Evolutionary conservation across 2,113 vertebrate species (phyloP), one percentile per base, ranked within the genome.

Genomic region (Oostethus manadensis): DNA sequence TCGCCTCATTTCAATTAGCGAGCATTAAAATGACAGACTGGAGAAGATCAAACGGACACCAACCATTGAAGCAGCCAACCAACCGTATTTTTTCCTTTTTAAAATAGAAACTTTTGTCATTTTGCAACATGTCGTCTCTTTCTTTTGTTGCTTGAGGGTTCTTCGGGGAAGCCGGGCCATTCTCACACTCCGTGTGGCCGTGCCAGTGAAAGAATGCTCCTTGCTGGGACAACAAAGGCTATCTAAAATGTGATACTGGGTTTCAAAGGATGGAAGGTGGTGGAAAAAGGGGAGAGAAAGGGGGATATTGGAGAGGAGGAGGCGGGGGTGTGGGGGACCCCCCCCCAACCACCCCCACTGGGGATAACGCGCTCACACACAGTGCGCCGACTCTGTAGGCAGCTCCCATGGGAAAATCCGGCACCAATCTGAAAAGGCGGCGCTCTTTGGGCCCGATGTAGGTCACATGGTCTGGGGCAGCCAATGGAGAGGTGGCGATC

Each of bases 391-490:
- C 71, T 76, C 79, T 70, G 69, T 73, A 77, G 71, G 86, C 77
- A 70, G 86, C 86, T 91, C 87, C 87, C 90, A 90, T 91, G 90
- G 90, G 90, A 91, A 90, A 90, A 90, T 86, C 81, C 80, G 76
- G 60, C 60, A 77, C 70, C 76, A 82, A 77, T 78, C 73, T 80
- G 62, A 80, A 80, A 80, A 79, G 81, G 84, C 60, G 68, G 77
- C 70, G 51, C 84, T 78, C 78, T 68, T 44, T 64, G 29, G 68
- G 60, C 64, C 56, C 49, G 58, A 81, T 77, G 57, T 57, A 46
- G 74, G 86, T 90, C 88, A 91, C 84, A 72, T 89, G 89, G 77
- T 58, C 59, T 7, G 45, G n/a, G 50, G 49, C 60, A 76, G 60
- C 89, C 89, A 90, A 89, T 91, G 62, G 76, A 63, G 58, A 22